Base-by-base conservation (phyloP, 1,140 invertebrate genomes). In the Eciton burchellii region DNA sequence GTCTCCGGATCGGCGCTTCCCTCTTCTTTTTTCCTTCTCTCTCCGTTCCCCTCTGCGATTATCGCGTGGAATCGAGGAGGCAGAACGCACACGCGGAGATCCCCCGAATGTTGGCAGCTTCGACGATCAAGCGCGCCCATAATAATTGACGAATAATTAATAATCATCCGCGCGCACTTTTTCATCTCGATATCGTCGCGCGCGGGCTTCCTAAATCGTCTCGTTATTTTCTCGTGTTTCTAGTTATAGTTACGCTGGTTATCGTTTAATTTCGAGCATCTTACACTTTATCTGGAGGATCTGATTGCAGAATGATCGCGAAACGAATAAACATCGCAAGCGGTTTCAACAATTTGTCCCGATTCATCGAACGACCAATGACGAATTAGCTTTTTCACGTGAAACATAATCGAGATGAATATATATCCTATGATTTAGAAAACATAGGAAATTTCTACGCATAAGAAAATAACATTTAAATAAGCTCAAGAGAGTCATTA, bases 71-170 rank as follows among this genome's bases (percentile, higher is more conserved):
- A 19, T 52, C 45, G 29, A 43, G 21, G 12, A 41, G 12, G 24
- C 5, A 72, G 11, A 12, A n/a, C n/a, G 35, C n/a, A 8, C 9
- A 29, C 26, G 4, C 21, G 41, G 57, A 45, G 0, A 12, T 41
- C 3, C 45, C 29, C 68, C 66, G 54, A 77, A 77, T 41, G 49
- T 54, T 56, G 72, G 57, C 11, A 52, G 59, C 43, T 74, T 74
- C 26, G 26, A 43, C 49, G 24, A 57, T 45, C n/a, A 45, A 56
- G 70, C 47, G 1, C n/a, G 6, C 4, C 5, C 21, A 29, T 9
- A 43, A 6, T 49, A 11, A n/a, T n/a, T n/a, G n/a, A n/a, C n/a
- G 35, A 70, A 79, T 79, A 70, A 79, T 68, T 70, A 79, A 68
- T 79, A 79, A 79, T 79, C 56, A 70, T 79, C 35, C 43, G n/a